Evolutionary conservation across 2,113 vertebrate species (phyloP), one percentile per base, ranked within the genome.

Genomic region (Phylloscopus trochilus): DNA sequence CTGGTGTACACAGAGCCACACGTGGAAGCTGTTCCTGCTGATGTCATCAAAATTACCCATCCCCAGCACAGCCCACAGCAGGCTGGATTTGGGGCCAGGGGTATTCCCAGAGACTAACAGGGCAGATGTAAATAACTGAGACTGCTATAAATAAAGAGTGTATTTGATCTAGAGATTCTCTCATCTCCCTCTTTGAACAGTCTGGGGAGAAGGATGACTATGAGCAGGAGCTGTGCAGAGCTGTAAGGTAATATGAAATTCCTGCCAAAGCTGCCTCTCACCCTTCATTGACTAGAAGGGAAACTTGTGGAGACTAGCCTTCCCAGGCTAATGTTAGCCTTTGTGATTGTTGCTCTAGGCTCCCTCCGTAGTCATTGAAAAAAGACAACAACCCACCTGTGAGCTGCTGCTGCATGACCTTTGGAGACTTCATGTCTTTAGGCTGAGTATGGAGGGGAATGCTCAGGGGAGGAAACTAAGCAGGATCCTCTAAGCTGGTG

Each of bases 1-100:
- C 3, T 6, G 6, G 7, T 14, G 17, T n/a, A 16, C 0, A 16
- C 53, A 66, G 35, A 75, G 47, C 31, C 10, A 41, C 0, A 0
- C 16, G 18, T 6, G 19, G 28, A 27, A 67, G 77, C 22, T 87
- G 7, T 43, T 77, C 39, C 53, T 4, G 2, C 27, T 85, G 70
- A 19, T 44, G 37, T 24, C 27, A 11, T 60, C 9, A 2, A 47
- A 73, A 49, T 10, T 44, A 27, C 8, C 46, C n/a, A 37, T 49
- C n/a, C 39, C 15, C 35, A 56, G 41, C 3, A 6, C 39, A 72
- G 39, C 16, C 6, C 81, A 31, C 11, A 20, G 44, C 35, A 37
- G n/a, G 46, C 47, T 84, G 43, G 37, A 53, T 78, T 30, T 87
- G 53, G 35, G 52, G 12, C 23, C 49, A 64, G 35, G 76, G 20